Evolutionary conservation across 1,140 invertebrate genomes (phyloP).

Genomic region (Armadillidium nasatum): DNA sequence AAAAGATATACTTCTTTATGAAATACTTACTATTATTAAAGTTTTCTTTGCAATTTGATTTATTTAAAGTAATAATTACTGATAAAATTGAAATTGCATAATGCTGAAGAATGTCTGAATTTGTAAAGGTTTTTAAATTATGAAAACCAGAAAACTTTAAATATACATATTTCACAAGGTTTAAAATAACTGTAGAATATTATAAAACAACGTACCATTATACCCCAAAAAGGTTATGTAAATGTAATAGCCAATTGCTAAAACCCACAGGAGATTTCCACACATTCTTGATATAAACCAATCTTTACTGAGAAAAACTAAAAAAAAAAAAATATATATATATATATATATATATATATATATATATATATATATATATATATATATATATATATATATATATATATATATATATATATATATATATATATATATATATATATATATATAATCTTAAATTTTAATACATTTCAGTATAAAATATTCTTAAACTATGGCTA

Average conservation of each 20-base stretch:
- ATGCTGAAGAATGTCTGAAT: neutral
- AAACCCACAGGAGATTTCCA: constrained; percentile 91
- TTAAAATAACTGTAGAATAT: neutral
- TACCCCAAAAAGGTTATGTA: constrained; percentile 98
- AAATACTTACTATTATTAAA: neutral
- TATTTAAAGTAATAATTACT: neutral
- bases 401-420: neutral
- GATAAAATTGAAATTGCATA: neutral
- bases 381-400: constrained; percentile 13
- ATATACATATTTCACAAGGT: neutral
- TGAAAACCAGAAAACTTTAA: neutral
- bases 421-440: too few relatives aligned
- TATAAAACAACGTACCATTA: constrained; percentile 48
- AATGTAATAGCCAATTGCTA: constrained; percentile 85
- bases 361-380: neutral
- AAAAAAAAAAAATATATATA: constrained; percentile 50
- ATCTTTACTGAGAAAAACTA: constrained; percentile 70
- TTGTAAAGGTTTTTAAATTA: neutral
- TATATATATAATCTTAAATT: too few relatives aligned
- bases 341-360: neutral
- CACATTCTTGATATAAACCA: constrained; percentile 73
- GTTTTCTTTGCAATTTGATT: neutral
- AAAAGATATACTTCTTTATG: too few relatives aligned
- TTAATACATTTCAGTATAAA: too few relatives aligned
- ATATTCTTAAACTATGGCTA: too few relatives aligned